phyloP scores from a whole-genome alignment of 2,797 vertebrate genomes.

The Falco biarmicus region DNA sequence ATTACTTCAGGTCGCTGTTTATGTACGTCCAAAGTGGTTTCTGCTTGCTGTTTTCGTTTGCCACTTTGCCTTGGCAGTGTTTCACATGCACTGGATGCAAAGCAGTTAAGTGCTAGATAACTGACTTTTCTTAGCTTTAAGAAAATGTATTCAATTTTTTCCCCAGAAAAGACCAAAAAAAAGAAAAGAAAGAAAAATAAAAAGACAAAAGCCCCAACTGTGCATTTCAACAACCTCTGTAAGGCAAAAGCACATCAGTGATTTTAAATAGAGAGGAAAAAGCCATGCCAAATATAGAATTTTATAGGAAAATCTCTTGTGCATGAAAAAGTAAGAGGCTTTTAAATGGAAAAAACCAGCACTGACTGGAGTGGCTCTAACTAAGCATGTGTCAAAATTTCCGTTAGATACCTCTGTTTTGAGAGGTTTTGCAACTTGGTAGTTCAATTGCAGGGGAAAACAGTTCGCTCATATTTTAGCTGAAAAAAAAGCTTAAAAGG shows the following conservation, averaged over 20 bases:
- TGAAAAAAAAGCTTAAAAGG: neutral
- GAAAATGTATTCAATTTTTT: neutral
- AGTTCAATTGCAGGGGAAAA: neutral
- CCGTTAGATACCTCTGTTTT: neutral
- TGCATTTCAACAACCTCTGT: neutral
- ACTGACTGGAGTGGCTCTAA: neutral
- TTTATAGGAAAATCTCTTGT: neutral
- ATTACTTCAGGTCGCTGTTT: neutral
- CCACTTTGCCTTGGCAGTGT: neutral
- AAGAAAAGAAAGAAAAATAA: neutral
- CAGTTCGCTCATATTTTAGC: neutral
- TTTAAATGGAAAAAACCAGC: neutral
- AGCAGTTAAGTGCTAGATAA: neutral
- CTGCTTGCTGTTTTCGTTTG: neutral
- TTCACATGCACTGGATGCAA: neutral
- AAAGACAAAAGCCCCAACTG: neutral
- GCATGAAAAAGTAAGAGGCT: neutral
- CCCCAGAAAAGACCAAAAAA: fast-evolving
- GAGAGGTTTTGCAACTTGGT: neutral
- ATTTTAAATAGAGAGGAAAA: neutral
- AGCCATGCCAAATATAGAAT: neutral
- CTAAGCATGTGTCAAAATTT: neutral
- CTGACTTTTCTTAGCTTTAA: neutral
- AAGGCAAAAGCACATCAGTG: neutral
- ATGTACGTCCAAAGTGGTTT: neutral